phyloP scores from a whole-genome alignment of 2,797 vertebrate species.

The Sebastes iracundus region DNA sequence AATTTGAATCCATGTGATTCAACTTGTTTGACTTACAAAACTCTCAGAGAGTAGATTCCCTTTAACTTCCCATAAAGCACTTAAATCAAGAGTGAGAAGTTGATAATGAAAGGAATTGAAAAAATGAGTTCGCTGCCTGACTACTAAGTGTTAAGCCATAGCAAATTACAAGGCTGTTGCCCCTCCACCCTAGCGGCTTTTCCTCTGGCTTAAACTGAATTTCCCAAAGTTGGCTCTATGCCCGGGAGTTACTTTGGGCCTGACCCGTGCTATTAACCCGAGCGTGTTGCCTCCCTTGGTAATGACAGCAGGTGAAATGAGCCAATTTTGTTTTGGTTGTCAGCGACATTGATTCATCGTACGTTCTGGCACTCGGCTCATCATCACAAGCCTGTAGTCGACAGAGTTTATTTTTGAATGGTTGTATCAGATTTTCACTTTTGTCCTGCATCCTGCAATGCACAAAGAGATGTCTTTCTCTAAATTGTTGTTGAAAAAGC shows the following conservation, averaged over 20 bases:
- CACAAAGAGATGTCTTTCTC: background rate
- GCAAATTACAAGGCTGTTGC: constrained; percentile 19
- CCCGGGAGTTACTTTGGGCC: constrained; percentile 51
- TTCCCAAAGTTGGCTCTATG: constrained; percentile 39
- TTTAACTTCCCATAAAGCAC: background rate
- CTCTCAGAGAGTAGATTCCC: no score
- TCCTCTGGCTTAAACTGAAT: constrained; percentile 17
- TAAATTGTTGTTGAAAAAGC: background rate
- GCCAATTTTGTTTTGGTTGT: constrained; percentile 33
- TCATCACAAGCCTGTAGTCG: background rate
- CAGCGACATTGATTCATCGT: constrained; percentile 25
- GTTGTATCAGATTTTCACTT: background rate
- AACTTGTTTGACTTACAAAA: background rate
- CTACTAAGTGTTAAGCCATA: background rate
- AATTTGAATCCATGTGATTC: background rate
- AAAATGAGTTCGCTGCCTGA: constrained; percentile 7
- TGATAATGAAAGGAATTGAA: constrained; percentile 6
- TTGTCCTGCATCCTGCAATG: background rate
- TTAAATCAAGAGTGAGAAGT: constrained; percentile 1
- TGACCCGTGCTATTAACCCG: constrained; percentile 47
- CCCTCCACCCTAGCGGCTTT: constrained; percentile 2
- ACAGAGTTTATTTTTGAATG: background rate
- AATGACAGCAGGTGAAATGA: constrained; percentile 55
- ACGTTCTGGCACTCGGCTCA: background rate
- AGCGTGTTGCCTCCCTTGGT: constrained; percentile 17